Evolutionary conservation across 2,888 invertebrate genomes (phyloP).

Genomic region (Cerceris ruficornis): DNA sequence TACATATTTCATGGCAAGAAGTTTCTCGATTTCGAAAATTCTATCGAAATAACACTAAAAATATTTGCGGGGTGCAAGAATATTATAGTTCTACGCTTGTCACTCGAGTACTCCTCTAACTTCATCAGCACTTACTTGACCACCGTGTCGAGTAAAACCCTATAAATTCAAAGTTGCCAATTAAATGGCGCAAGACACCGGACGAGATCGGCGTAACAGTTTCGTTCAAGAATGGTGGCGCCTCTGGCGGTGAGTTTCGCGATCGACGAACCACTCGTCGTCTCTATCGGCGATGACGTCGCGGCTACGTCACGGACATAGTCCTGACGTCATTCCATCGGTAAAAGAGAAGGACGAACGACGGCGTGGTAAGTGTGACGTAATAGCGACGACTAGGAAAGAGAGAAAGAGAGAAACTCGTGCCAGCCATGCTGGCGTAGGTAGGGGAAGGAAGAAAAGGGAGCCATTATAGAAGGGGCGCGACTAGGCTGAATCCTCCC

Average conservation of each 20-base stretch:
- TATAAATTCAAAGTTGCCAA: no score
- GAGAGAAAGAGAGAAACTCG: conserved; percentile 64
- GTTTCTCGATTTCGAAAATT: no score
- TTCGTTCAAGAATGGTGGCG: conserved; percentile 27
- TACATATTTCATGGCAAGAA: no score
- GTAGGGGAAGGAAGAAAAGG: conserved; percentile 81
- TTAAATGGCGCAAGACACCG: background rate
- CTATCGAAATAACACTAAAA: no score
- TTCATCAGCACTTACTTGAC: no score
- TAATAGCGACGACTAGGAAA: conserved; percentile 50
- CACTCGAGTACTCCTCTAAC: no score
- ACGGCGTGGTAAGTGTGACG: conserved; percentile 45
- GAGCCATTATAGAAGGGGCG: conserved; percentile 82
- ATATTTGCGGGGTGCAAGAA: no score
- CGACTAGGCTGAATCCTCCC: conserved; percentile 82
- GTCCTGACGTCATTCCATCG: conserved; percentile 57
- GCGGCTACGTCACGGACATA: conserved; percentile 60
- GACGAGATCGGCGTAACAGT: conserved; percentile 48
- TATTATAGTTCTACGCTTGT: no score
- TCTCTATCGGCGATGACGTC: conserved; percentile 61
- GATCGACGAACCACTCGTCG: conserved; percentile 44
- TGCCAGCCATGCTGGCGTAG: conserved; percentile 79
- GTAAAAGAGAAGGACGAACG: conserved; percentile 45
- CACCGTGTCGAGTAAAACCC: no score
- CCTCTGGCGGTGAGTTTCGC: conserved; percentile 50